Base-by-base conservation (phyloP, 2,113 vertebrate species). In the Tetraodon nigroviridis region DNA sequence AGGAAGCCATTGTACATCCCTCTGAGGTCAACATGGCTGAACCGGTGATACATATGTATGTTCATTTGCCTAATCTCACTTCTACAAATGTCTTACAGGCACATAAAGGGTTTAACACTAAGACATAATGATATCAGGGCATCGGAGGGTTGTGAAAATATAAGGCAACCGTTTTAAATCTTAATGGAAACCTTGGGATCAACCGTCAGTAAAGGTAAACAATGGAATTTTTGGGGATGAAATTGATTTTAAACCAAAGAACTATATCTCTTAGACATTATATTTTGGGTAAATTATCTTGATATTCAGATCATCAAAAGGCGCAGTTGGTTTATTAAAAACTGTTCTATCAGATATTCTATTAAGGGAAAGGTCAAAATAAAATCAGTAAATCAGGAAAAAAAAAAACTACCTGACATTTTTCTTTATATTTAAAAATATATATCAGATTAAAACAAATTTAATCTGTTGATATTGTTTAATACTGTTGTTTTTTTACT, bases 1-100 rank as follows among this genome's bases (percentile, higher is more conserved):
- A 82, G 83, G 73, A 41, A 86, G 58, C 77, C 73, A 82, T 86
- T 86, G 84, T 86, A 71, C 66, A 58, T 82, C 76, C 76, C 82
- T 87, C 63, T 80, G 62, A 87, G 87, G 86, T 89, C 87, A 90
- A 87, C 82, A 81, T 60, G 67, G 78, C 85, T 87, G 83, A 88
- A 89, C 81, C 53, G 58, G 72, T 75, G 81, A 86, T 87, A 89
- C 84, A 88, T 86, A 88, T 90, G 83, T 84, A 90, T 89, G 86
- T 86, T 89, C 81, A 90, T 90, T 87, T 86, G 79, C 80, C 83
- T 88, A 90, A 90, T 88, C 87, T 90, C 75, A 78, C 84, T 72
- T 81, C 78, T 80, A 89, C 84, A 88, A 88, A 89, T 89, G 89
- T 87, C 86, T 88, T 86, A 87, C 84, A 88, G 87, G 86, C 87